Percentiles rank a stretch among this genome's conserved stretches.
Conservation (phyloP, 1,140 invertebrate genomes). For the Drosophila dunni region DNA sequence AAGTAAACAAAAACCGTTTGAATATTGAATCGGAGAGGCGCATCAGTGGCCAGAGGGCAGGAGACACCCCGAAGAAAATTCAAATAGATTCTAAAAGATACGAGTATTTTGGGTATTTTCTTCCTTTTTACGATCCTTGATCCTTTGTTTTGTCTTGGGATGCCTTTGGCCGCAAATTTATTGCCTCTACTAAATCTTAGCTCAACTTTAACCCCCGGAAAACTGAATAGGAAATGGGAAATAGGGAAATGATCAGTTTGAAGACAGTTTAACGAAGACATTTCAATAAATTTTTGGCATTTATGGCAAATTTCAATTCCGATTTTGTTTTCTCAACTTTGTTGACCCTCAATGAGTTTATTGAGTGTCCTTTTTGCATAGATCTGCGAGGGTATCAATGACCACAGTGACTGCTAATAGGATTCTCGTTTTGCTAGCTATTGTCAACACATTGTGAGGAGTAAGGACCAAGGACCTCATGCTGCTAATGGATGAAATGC, state of each 20-base stretch:
- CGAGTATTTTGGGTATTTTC: constrained; percentile 45
- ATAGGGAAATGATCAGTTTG: constrained; percentile 3
- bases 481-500: constrained; percentile 18
- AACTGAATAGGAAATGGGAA: background rate
- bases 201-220: constrained; percentile 41
- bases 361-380: constrained; percentile 24
- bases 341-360: constrained; percentile 34
- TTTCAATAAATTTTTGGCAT: constrained; percentile 55
- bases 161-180: constrained; percentile 59
- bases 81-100: constrained; percentile 3
- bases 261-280: constrained; percentile 26
- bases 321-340: constrained; percentile 16
- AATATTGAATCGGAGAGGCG: constrained; percentile 23
- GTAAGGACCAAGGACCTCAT: constrained; percentile 14
- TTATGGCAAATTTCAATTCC: constrained; percentile 26
- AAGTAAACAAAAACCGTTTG: constrained; percentile 49
- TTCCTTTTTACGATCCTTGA: constrained; percentile 50
- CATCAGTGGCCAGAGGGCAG: background rate
- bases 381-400: constrained; percentile 31
- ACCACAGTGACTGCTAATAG: constrained; percentile 34
- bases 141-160: constrained; percentile 57
- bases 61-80: constrained; percentile 9
- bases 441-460: constrained; percentile 46
- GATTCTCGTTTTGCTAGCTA: constrained; percentile 18
- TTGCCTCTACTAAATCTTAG: constrained; percentile 50